A percentile compares a stretch with the other conserved stretches of the same genome.
Evolutionary conservation across 2,797 vertebrate genomes (phyloP).

Genomic region (Pagetopsis macropterus): DNA sequence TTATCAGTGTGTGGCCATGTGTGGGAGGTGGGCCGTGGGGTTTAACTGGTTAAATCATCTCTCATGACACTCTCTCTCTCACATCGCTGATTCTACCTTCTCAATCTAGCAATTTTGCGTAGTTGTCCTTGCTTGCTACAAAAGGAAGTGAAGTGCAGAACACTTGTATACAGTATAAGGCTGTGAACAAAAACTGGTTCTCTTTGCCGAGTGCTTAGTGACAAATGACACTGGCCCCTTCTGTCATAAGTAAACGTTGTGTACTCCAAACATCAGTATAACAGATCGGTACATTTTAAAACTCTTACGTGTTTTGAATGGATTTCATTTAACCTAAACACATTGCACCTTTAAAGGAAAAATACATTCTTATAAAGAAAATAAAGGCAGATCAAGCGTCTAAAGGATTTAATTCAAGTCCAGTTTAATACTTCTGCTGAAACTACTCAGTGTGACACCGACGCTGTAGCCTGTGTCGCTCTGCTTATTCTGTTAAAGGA

Average conservation of each 20-base stretch:
- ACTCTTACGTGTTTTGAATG: neutral
- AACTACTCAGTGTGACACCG: neutral
- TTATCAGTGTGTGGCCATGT: conserved; percentile 35
- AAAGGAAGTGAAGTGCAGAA: conserved; percentile 37
- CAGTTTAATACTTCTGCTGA: conserved; percentile 5
- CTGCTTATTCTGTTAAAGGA: neutral
- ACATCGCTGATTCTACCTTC: conserved; percentile 36
- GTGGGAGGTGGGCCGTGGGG: conserved; percentile 18
- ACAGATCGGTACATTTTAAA: conserved; percentile 13
- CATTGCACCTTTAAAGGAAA: neutral
- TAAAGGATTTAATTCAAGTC: neutral
- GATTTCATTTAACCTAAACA: conserved; percentile 21
- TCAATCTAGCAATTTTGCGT: conserved; percentile 43
- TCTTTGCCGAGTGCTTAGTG: conserved; percentile 33
- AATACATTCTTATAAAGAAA: conserved; percentile 1
- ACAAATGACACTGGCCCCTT: conserved; percentile 35
- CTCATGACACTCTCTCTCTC: conserved; percentile 20
- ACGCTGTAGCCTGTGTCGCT: neutral
- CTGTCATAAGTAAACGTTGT: conserved; percentile 28
- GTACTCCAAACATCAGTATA: conserved; percentile 24
- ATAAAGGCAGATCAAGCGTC: neutral
- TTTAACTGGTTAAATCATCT: conserved; percentile 35
- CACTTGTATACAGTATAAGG: conserved; percentile 44
- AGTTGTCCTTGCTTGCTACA: conserved; percentile 56
- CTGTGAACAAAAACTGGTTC: conserved; percentile 26